Percentiles rank a stretch among this genome's conserved stretches.
Evolutionary conservation across 2,888 invertebrate genomes (phyloP).

Genomic region (Slavum lentiscoides): DNA sequence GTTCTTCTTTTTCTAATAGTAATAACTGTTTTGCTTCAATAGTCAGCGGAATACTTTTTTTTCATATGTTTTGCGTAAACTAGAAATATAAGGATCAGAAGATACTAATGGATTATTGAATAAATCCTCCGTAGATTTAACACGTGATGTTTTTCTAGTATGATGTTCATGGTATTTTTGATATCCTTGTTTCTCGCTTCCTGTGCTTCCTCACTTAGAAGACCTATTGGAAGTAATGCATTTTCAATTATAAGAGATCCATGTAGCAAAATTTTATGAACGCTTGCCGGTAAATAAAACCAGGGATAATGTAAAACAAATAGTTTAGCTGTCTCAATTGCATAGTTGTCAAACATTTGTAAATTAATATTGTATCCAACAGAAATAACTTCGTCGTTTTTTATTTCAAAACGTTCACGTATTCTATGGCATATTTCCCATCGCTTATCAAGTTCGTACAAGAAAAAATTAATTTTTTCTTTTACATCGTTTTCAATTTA

Average conservation of each 20-base stretch:
- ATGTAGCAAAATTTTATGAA: constrained; percentile 5
- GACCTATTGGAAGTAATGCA: constrained; percentile 16
- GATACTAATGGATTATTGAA: constrained; percentile 10
- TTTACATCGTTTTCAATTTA: neutral
- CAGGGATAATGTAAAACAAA: constrained; percentile 7
- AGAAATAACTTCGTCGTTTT: constrained; percentile 3
- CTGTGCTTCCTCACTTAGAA: constrained; percentile 9
- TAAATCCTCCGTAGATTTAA: constrained; percentile 13
- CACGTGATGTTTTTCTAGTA: constrained; percentile 8
- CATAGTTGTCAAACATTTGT: constrained; percentile 11
- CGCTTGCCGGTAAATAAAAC: constrained; percentile 14
- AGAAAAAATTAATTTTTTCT: neutral
- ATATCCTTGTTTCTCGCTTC: constrained; percentile 12
- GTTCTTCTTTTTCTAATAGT: constrained; percentile 4
- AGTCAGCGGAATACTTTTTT: constrained; percentile 3
- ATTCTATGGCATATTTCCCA: too few species aligned
- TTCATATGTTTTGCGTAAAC: constrained; percentile 9
- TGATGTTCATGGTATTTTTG: constrained; percentile 2
- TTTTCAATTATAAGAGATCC: constrained; percentile 11
- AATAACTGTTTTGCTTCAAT: constrained; percentile 21
- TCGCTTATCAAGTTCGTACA: neutral
- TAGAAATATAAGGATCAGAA: neutral
- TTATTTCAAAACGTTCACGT: neutral
- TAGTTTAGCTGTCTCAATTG: constrained; percentile 11
- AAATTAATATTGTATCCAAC: neutral